A percentile compares a stretch with the other conserved stretches of the same genome.
phyloP scores from a whole-genome alignment of 2,797 vertebrate species.

The Cheirogaleus major region DNA sequence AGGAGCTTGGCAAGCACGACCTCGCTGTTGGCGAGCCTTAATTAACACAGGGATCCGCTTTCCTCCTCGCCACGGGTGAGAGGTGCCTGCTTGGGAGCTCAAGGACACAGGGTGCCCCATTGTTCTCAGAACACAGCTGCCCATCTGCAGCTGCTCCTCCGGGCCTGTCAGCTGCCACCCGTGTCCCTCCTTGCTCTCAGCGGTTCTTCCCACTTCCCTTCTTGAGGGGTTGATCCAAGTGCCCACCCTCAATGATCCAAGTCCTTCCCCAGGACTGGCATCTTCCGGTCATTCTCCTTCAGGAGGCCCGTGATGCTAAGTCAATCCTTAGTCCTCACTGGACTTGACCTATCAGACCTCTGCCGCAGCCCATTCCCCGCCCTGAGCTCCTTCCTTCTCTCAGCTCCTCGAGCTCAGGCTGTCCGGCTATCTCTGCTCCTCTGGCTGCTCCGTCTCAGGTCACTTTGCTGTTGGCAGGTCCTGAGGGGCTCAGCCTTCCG shows the following conservation, averaged over 20 bases:
- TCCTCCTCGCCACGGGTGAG: slow-evolving; percentile 3
- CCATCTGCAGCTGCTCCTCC: neutral
- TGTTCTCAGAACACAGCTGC: slow-evolving; percentile 66
- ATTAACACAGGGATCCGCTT: neutral
- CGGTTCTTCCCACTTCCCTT: neutral
- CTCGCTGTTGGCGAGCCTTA: neutral
- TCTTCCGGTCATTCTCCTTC: neutral
- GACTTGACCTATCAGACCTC: neutral
- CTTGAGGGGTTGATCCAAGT: neutral
- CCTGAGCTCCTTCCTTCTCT: neutral
- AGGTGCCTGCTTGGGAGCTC: neutral
- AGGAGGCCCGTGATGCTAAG: neutral
- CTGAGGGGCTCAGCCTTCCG: neutral
- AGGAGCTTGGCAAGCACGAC: neutral
- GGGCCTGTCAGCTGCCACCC: slow-evolving; percentile 32
- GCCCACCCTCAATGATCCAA: neutral
- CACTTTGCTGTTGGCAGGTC: neutral
- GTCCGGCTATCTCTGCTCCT: neutral
- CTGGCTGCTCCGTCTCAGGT: neutral
- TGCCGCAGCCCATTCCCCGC: accelerated
- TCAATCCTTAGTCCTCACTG: neutral
- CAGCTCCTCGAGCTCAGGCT: accelerated
- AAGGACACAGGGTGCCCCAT: slow-evolving; percentile 51
- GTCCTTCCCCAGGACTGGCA: neutral
- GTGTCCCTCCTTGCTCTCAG: neutral